Conservation (phyloP, 2,113 vertebrate species). For the Zosterops japonicus region DNA sequence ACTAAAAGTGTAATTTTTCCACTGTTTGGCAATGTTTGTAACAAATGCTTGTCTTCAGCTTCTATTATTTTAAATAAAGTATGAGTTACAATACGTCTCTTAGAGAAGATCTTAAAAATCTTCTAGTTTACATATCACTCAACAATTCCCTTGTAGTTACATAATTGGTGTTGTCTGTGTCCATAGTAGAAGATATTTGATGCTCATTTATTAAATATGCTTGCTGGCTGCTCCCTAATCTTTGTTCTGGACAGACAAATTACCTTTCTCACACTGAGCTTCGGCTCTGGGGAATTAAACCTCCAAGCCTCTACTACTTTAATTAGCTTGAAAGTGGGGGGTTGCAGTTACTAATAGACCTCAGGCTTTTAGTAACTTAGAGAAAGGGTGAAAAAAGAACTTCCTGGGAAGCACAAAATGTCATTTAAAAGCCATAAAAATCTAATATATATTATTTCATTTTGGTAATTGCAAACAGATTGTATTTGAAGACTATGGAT, state of each 20-base stretch:
- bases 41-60: slow-evolving; percentile 25
- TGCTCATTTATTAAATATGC: slow-evolving; percentile 97
- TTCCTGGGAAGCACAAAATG: slow-evolving; percentile 79
- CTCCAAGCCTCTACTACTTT: slow-evolving; percentile 93
- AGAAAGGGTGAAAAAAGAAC: slow-evolving; percentile 80
- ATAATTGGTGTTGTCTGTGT: slow-evolving; percentile 89
- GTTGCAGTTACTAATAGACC: slow-evolving; percentile 94
- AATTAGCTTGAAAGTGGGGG: slow-evolving; percentile 97
- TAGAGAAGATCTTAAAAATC: slow-evolving; percentile 48
- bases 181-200: slow-evolving; percentile 86
- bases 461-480: slow-evolving; percentile 78
- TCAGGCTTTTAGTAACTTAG: slow-evolving; percentile 90
- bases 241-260: slow-evolving; percentile 99
- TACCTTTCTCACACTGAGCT: slow-evolving; percentile 95
- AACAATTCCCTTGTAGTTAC: slow-evolving; percentile 73
- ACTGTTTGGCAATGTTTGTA: background rate
- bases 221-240: slow-evolving; percentile 90
- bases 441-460: slow-evolving; percentile 77
- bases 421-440: slow-evolving; percentile 84
- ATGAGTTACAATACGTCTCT: slow-evolving; percentile 26
- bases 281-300: slow-evolving; percentile 92
- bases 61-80: slow-evolving; percentile 60
- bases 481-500: slow-evolving; percentile 69
- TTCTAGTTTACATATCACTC: slow-evolving; percentile 72
- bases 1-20: background rate